These are phyloP conservation scores for Zeus faber DNA, from an alignment of 2,113 vertebrate genomes.

Conservation along the genomic window DNA sequence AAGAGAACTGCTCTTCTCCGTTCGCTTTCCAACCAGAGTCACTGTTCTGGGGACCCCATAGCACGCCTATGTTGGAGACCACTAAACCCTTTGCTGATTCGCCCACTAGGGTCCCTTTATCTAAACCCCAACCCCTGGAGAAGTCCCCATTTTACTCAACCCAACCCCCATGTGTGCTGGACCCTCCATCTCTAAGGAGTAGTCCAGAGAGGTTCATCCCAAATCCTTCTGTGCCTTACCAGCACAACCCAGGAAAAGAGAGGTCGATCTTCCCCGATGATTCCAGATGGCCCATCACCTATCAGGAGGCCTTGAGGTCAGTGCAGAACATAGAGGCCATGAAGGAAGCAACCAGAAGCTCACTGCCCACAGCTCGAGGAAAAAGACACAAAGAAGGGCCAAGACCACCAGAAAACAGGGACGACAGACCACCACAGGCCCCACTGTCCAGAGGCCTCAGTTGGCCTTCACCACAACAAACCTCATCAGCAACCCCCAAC, in stretches of 20 bases:
- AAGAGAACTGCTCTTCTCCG: conserved; percentile 44
- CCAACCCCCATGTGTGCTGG: conserved; percentile 8
- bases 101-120: conserved; percentile 17
- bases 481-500: conserved; percentile 1
- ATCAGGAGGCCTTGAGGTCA: conserved; percentile 23
- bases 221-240: conserved; percentile 8
- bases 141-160: conserved; percentile 10
- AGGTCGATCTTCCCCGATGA: conserved; percentile 7
- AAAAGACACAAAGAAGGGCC: background rate
- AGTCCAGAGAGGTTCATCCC: conserved; percentile 4
- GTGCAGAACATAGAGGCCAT: conserved; percentile 13
- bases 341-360: conserved; percentile 9
- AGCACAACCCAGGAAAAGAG: conserved; percentile 24
- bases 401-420: background rate
- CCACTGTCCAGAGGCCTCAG: conserved; percentile 19
- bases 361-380: background rate
- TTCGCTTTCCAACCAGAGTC: conserved; percentile 19
- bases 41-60: conserved; percentile 17
- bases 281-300: conserved; percentile 28
- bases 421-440: background rate
- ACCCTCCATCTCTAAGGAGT: conserved; percentile 12
- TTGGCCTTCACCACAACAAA: conserved; percentile 28
- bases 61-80: conserved; percentile 3
- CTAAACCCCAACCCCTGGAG: conserved; percentile 1
- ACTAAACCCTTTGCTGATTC: conserved; percentile 21